Evolutionary conservation across 2,797 vertebrate genomes (phyloP).

Genomic region (Chromis chromis): DNA sequence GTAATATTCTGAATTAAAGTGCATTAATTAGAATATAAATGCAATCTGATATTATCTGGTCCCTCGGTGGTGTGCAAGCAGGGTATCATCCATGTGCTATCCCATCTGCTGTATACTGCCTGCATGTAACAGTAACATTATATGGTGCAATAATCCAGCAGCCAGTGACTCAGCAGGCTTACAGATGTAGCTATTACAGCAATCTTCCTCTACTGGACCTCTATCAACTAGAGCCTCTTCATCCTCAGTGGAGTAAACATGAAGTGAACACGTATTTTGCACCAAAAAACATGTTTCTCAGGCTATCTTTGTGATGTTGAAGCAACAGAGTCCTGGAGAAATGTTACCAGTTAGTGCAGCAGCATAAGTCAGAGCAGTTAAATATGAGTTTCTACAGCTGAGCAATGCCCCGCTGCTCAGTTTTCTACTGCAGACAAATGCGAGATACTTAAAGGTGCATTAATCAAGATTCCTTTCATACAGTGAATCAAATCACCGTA

Average conservation of each 20-base stretch:
- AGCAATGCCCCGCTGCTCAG: no score
- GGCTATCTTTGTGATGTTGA: no score
- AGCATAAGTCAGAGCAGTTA: no score
- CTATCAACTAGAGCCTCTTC: background rate
- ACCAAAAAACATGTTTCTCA: background rate
- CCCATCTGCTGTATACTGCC: background rate
- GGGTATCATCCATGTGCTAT: background rate
- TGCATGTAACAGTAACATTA: background rate
- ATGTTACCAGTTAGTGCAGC: background rate
- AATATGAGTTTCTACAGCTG: no score
- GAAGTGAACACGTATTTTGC: background rate
- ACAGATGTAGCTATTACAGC: slow-evolving; percentile 2
- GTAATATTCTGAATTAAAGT: slow-evolving; percentile 28
- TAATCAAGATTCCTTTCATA: no score
- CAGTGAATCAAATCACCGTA: no score
- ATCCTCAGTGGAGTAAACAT: background rate
- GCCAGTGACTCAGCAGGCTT: slow-evolving; percentile 9
- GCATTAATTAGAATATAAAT: slow-evolving; percentile 27
- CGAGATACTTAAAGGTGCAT: no score
- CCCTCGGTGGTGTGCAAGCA: background rate
- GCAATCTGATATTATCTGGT: slow-evolving; percentile 3
- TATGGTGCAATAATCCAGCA: background rate
- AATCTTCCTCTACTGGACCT: background rate
- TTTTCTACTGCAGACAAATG: no score
- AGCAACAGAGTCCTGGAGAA: no score